Conservation (phyloP, 2,888 invertebrate species). For the Oscheius onirici region DNA sequence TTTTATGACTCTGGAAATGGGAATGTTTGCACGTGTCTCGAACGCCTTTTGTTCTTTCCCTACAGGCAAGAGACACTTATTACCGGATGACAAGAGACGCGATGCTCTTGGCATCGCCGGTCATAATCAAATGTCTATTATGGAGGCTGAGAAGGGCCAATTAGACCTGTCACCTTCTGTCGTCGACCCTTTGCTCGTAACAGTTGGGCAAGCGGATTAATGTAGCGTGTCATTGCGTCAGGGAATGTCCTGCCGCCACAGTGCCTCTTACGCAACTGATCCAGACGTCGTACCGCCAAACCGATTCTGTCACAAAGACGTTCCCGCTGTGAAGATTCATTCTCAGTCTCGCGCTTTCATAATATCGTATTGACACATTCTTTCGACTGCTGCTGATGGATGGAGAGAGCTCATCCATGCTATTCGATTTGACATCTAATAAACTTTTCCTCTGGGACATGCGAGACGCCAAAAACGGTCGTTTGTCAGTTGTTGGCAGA, state of each 20-base stretch:
- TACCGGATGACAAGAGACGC: neutral
- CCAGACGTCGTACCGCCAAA: neutral
- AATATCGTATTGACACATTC: neutral
- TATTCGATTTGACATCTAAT: slow-evolving; percentile 34
- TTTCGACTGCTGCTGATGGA: slow-evolving; percentile 14
- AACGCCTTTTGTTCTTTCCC: slow-evolving; percentile 1
- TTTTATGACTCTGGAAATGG: slow-evolving; percentile 19
- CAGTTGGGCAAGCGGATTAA: slow-evolving; percentile 17
- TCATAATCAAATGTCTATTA: neutral
- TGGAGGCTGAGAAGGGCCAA: neutral
- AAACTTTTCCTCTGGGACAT: slow-evolving; percentile 32
- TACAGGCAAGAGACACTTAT: neutral
- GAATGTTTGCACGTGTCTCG: slow-evolving; percentile 23
- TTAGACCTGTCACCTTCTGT: neutral
- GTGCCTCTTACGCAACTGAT: slow-evolving; percentile 22
- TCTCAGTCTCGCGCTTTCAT: slow-evolving; percentile 10
- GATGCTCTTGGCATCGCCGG: neutral
- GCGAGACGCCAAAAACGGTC: slow-evolving; percentile 21
- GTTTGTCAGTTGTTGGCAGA: slow-evolving; percentile 28
- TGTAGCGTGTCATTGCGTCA: slow-evolving; percentile 17
- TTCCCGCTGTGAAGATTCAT: slow-evolving; percentile 22
- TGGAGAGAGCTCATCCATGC: slow-evolving; percentile 26
- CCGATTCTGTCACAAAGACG: slow-evolving; percentile 14
- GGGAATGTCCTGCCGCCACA: slow-evolving; percentile 12
- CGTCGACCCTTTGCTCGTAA: slow-evolving; percentile 14